phyloP scores from a whole-genome alignment of 2,888 invertebrate genomes.

The Idaea aversata region DNA sequence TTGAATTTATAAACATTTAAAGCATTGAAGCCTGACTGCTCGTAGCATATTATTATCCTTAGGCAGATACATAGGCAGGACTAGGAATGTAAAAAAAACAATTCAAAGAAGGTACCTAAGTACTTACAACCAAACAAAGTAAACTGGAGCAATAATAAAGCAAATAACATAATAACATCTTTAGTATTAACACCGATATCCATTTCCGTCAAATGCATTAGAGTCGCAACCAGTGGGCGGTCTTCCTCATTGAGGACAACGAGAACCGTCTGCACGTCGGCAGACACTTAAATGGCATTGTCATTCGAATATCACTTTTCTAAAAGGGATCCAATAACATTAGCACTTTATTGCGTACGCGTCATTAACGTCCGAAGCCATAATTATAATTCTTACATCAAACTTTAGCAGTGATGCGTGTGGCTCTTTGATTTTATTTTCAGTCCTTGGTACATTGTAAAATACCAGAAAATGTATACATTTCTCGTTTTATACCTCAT shows the following conservation, averaged over 20 bases:
- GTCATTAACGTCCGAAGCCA: background rate
- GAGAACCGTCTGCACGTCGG: slow-evolving; percentile 25
- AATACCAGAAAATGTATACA: too few relatives aligned
- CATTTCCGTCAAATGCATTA: slow-evolving; percentile 45
- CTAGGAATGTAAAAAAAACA: background rate
- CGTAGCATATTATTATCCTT: background rate
- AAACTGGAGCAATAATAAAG: background rate
- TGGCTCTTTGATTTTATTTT: background rate
- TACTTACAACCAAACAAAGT: background rate
- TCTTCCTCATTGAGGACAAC: slow-evolving; percentile 64
- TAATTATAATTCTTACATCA: background rate
- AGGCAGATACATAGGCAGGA: background rate
- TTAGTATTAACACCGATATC: slow-evolving; percentile 1
- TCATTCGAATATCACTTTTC: slow-evolving; percentile 5
- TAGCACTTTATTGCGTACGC: background rate
- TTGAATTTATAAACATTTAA: too few relatives aligned
- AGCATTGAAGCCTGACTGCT: background rate
- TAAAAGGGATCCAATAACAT: background rate
- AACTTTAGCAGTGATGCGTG: background rate
- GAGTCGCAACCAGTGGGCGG: slow-evolving; percentile 49
- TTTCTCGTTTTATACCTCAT: too few relatives aligned
- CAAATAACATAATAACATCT: background rate
- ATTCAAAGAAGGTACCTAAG: background rate
- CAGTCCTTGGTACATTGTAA: background rate
- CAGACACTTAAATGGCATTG: slow-evolving; percentile 16